Base-by-base conservation (phyloP, 2,113 vertebrate species). In the Tursiops truncatus region DNA sequence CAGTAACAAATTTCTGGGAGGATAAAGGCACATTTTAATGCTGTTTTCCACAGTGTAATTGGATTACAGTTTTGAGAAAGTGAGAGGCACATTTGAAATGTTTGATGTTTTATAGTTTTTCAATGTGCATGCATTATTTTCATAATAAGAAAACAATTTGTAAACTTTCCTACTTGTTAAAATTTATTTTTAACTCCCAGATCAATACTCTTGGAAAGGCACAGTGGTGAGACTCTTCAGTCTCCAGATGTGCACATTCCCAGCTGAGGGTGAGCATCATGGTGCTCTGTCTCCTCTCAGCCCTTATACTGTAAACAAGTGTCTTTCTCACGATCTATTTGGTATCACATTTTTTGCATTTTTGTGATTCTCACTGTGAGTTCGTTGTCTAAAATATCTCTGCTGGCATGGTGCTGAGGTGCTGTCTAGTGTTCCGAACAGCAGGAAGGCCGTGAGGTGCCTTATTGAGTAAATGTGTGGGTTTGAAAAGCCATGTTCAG, bases 361-460 rank as follows among this genome's bases (percentile, higher is more conserved):
- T 76, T 47, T 89, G 38, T n/a, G 53, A 13, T 25, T 31, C 33
- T 62, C 44, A 2, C 13, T 89, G 21, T 50, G 2, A 36, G 36
- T 50, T 89, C 23, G 20, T 76, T 62, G 13, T 63, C 47, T 50
- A 63, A 89, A 77, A 62, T 74, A 20, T 15, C 4, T 7, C 25
- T 33, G 15, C 21, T 6, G 1, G 6, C 6, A 2, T 50, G 1
- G 18, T 79, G 11, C 7, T 53, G 11, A 9, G n/a, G 60, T 15
- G 15, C 9, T 38, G 15, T 4, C 15, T 50, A 65, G 60, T 20
- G 33, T 65, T 79, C 7, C 11, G 31, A 28, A 79, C 15, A 18
- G 6, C 1, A n/a, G 7, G 23, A 2, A n/a, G 33, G 33, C 23
- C 6, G 6, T 20, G 10, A 74, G 3, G 15, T 26, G 28, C 2